Evolutionary conservation across 2,113 vertebrate genomes (phyloP), one percentile per base, ranked within the genome.

Genomic region (Zapornia atra): DNA sequence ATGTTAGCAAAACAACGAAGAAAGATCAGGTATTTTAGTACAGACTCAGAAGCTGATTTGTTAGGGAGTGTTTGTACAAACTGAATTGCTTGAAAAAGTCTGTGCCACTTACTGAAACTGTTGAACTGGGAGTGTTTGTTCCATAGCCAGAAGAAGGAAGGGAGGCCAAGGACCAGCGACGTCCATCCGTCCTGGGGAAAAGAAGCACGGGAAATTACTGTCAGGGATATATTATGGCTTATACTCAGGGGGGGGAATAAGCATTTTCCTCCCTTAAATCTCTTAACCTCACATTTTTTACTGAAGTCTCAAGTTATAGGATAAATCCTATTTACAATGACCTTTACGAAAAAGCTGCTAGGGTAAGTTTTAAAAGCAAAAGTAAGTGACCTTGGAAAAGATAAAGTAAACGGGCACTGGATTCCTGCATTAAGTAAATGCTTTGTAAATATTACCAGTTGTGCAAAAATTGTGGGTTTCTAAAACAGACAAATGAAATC

Each of bases 41-140:
- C 75, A 95, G 77, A 87, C 64, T 96, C 88, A 65, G 69, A 96
- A 97, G 95, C 92, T 87, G 94, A 42, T 89, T 95, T 93, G 97
- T 97, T 97, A 96, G 94, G 85, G 82, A 85, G 92, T 82, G 28
- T 80, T 84, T 85, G 75, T 90, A 92, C 59, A 86, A 89, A 94
- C 61, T 69, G 80, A 88, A 96, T 51, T 82, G 82, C 81, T 90
- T 86, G 72, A 48, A 92, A 77, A 93, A 91, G 84, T 87, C 31
- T 89, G 61, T 76, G 33, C 21, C 94, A 98, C 98, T 99, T 98
- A 99, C 99, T 85, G 99, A 99, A 97, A 99, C 99, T 26, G 99
- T 99, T 78, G 99, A 99, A 95, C 99, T 99, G 93, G 99, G 99
- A 70, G 99, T 99, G 98, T 99, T 99, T 96, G 99, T 99, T 96